These are phyloP conservation scores for Paramuricea clavata DNA, from an alignment of 92 coral and sea anemone genomes.

Conservation along the genomic window DNA sequence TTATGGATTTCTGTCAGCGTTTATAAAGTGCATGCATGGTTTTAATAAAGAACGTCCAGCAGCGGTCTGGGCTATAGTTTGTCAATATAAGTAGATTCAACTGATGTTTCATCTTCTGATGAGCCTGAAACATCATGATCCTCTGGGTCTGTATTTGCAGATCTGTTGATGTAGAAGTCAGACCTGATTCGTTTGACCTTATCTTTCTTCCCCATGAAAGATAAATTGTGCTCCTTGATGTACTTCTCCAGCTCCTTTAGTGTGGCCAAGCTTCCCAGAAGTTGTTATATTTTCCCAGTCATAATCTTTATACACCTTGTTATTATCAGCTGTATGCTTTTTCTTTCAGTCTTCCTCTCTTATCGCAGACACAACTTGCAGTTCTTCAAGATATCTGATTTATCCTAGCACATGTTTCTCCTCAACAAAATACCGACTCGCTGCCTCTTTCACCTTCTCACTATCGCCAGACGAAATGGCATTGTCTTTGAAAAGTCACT, in stretches of 20 bases:
- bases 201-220: background rate
- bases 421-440: constrained; percentile 27
- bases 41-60: too few relatives aligned
- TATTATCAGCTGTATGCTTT: too few relatives aligned
- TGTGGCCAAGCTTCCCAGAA: too few relatives aligned
- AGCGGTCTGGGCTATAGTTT: too few relatives aligned
- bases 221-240: constrained; percentile 26
- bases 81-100: too few relatives aligned
- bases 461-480: constrained; percentile 50
- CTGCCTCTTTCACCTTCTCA: constrained; percentile 28
- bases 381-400: constrained; percentile 49
- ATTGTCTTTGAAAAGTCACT: constrained; percentile 57
- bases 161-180: background rate
- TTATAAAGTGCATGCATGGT: too few relatives aligned
- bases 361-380: too few relatives aligned
- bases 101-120: too few relatives aligned
- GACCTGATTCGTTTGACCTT: background rate
- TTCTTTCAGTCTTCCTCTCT: too few relatives aligned
- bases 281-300: constrained; percentile 41
- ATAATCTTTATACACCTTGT: constrained; percentile 20
- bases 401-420: constrained; percentile 48
- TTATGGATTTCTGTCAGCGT: too few relatives aligned
- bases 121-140: too few relatives aligned
- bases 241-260: constrained; percentile 32
- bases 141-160: too few relatives aligned